Conservation (phyloP, 2,888 invertebrate genomes). For the Scelioninae gen. 2 region DNA sequence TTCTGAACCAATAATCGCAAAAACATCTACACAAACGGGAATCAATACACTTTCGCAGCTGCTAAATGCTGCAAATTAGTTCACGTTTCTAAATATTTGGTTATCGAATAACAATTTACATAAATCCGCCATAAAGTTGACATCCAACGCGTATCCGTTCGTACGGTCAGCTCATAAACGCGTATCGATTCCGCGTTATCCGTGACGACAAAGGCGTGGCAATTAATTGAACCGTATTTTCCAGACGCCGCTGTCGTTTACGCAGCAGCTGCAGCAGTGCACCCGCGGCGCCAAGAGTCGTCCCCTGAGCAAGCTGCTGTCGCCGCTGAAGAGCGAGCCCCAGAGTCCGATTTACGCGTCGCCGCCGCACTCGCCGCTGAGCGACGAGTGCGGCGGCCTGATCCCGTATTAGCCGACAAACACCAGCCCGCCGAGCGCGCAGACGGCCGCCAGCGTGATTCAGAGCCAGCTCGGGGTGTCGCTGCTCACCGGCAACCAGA, state of each 20-base stretch:
- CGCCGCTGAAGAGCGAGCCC: slow-evolving; percentile 81
- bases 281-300: slow-evolving; percentile 82
- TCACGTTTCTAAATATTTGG: no score
- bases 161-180: no score
- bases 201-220: background rate
- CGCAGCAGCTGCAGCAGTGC: slow-evolving; percentile 93
- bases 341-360: slow-evolving; percentile 88
- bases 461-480: slow-evolving; percentile 74
- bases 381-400: slow-evolving; percentile 76
- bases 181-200: no score
- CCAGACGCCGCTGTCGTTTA: slow-evolving; percentile 87
- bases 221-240: slow-evolving; percentile 35
- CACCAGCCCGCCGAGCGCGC: slow-evolving; percentile 73
- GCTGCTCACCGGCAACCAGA: slow-evolving; percentile 71
- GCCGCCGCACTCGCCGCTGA: slow-evolving; percentile 84
- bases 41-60: no score
- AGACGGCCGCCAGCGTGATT: slow-evolving; percentile 73
- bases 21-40: no score
- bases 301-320: slow-evolving; percentile 80
- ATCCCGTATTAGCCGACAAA: slow-evolving; percentile 75
- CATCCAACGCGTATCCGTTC: no score
- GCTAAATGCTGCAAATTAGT: no score
- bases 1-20: no score
- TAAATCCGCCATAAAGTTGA: no score
- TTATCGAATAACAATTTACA: no score